phyloP scores from a whole-genome alignment of 2,113 vertebrate genomes.

The Oncorhynchus masou region DNA sequence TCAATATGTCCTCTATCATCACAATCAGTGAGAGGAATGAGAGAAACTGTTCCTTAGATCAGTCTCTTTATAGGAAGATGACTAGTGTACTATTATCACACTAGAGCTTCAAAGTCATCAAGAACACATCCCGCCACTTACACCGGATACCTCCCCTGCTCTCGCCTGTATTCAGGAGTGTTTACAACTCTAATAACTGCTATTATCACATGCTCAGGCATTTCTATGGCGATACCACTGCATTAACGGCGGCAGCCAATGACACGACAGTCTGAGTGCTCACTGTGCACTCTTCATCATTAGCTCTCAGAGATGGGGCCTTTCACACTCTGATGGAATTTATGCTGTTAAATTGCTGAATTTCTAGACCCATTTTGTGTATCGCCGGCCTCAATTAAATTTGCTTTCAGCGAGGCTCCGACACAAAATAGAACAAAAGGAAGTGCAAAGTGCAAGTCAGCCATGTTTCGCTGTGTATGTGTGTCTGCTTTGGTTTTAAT shows the following conservation, averaged over 20 bases:
- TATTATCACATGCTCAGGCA: constrained; percentile 31
- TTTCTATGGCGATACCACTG: constrained; percentile 38
- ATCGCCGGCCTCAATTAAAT: constrained; percentile 15
- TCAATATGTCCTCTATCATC: no score
- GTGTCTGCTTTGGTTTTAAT: constrained; percentile 12
- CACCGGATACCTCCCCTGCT: background rate
- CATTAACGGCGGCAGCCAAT: constrained; percentile 40
- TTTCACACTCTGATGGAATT: background rate
- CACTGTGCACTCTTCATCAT: constrained; percentile 41
- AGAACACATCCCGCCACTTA: background rate
- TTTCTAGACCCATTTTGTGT: constrained; percentile 48
- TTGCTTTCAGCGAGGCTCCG: constrained; percentile 42
- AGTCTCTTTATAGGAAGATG: no score
- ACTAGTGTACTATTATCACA: no score
- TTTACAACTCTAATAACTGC: constrained; percentile 30
- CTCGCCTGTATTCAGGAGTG: background rate
- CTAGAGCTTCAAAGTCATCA: no score
- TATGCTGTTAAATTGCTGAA: constrained; percentile 1
- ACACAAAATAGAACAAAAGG: constrained; percentile 22
- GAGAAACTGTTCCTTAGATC: no score
- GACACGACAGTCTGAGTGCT: constrained; percentile 25
- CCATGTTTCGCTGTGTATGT: constrained; percentile 19
- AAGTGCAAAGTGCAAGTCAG: constrained; percentile 38
- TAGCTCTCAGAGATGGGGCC: constrained; percentile 15
- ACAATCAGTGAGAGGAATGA: no score